These are phyloP conservation scores for Xyrauchen texanus DNA, from an alignment of 2,113 vertebrate genomes.

Conservation along the genomic window DNA sequence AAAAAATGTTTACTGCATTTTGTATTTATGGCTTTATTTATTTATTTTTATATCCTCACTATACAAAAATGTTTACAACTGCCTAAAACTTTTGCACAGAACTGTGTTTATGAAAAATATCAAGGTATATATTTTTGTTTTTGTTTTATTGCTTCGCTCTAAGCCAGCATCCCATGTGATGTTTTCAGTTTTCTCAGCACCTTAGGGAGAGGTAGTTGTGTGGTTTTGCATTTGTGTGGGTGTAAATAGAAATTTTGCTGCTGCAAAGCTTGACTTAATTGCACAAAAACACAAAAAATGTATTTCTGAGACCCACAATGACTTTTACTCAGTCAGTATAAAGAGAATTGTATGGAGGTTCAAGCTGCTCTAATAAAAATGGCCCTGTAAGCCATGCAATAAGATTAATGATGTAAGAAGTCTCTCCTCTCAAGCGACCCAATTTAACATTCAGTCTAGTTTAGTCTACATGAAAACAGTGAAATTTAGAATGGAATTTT, in stretches of 20 bases:
- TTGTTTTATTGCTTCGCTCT: too few species aligned
- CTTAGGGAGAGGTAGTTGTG: neutral
- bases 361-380: neutral
- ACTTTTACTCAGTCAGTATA: neutral
- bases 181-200: neutral
- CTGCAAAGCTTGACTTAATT: conserved; percentile 2
- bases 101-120: too few species aligned
- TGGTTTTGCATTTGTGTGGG: conserved; percentile 35
- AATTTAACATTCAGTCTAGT: conserved; percentile 30
- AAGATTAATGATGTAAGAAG: conserved; percentile 19
- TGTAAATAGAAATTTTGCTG: conserved; percentile 29
- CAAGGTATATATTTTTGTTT: too few species aligned
- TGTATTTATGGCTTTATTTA: too few species aligned
- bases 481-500: conserved; percentile 21
- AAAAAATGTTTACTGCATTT: too few species aligned
- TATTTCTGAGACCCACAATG: conserved; percentile 1
- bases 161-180: neutral
- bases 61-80: too few species aligned
- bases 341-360: neutral
- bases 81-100: too few species aligned
- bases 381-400: neutral
- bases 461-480: conserved; percentile 4
- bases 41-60: too few species aligned
- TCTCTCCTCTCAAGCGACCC: conserved; percentile 1
- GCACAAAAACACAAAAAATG: neutral